Conservation (phyloP, 2,888 invertebrate genomes). For the Pyralis farinalis region DNA sequence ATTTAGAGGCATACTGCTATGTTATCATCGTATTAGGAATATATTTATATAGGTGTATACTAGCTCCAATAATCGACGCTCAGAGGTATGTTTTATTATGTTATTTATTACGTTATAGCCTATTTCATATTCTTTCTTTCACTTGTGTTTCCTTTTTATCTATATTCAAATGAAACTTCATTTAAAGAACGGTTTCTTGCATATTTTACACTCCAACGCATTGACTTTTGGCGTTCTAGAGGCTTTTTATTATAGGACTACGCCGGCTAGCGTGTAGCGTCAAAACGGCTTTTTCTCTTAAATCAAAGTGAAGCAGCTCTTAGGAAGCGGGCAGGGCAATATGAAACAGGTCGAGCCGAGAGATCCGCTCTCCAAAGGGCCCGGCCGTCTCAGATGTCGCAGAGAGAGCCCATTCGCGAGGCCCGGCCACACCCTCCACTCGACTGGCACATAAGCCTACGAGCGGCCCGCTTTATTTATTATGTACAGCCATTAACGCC, state of each 20-base stretch:
- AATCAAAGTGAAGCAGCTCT: slow-evolving; percentile 77
- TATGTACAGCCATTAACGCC: slow-evolving; percentile 80
- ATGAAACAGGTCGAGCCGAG: slow-evolving; percentile 73
- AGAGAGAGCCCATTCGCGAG: slow-evolving; percentile 77
- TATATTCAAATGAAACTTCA: slow-evolving; percentile 2
- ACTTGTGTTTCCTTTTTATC: background rate
- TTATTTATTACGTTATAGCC: too few species aligned
- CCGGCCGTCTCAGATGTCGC: slow-evolving; percentile 77
- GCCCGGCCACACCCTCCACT: slow-evolving; percentile 77
- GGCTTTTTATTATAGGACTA: slow-evolving; percentile 38
- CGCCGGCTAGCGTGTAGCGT: slow-evolving; percentile 48
- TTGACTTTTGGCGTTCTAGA: slow-evolving; percentile 36
- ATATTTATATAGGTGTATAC: too few species aligned
- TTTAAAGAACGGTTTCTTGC: slow-evolving; percentile 22
- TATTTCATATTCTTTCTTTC: background rate
- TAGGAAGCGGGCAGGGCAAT: slow-evolving; percentile 68
- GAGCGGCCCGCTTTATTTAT: slow-evolving; percentile 76
- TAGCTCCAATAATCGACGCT: too few species aligned
- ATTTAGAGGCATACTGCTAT: too few species aligned
- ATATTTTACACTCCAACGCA: slow-evolving; percentile 26
- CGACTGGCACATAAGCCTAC: slow-evolving; percentile 76
- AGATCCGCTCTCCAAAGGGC: slow-evolving; percentile 73
- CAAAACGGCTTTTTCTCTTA: slow-evolving; percentile 72
- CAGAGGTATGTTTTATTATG: too few species aligned
- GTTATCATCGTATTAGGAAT: too few species aligned